Evolutionary conservation across 23 tunicate genomes (phyloP).

Genomic region (Trididemnum miniatum): DNA sequence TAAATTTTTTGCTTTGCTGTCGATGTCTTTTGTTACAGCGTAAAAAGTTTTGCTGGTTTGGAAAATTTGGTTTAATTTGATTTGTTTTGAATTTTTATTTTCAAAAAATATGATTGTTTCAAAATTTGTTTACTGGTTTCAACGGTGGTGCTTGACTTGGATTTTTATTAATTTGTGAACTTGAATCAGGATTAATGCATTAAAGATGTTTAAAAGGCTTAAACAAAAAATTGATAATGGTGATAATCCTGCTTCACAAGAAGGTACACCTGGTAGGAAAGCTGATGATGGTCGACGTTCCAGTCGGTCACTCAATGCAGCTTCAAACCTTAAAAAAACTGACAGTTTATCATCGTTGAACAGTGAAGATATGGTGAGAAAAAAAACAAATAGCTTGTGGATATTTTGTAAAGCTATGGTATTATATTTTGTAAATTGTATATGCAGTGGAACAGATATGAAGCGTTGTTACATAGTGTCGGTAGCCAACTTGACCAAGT

Average conservation of each 20-base stretch:
- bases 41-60: no score
- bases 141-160: background rate
- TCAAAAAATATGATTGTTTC: background rate
- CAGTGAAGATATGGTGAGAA: conserved; percentile 73
- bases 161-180: background rate
- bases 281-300: conserved; percentile 27
- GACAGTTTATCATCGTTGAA: conserved; percentile 60
- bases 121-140: background rate
- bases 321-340: conserved; percentile 21
- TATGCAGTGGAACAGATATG: no score
- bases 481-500: no score
- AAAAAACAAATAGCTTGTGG: no score
- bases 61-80: no score
- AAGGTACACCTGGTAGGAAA: background rate
- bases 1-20: no score
- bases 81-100: no score
- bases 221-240: conserved; percentile 57
- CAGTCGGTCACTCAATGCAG: background rate
- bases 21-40: no score
- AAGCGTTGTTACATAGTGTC: no score
- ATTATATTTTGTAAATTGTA: no score
- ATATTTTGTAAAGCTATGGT: background rate
- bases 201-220: conserved; percentile 50
- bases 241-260: conserved; percentile 20
- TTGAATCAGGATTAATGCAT: no score